Evolutionary conservation across 2,797 vertebrate species (phyloP).

Genomic region (Hypotaenidia okinawae): DNA sequence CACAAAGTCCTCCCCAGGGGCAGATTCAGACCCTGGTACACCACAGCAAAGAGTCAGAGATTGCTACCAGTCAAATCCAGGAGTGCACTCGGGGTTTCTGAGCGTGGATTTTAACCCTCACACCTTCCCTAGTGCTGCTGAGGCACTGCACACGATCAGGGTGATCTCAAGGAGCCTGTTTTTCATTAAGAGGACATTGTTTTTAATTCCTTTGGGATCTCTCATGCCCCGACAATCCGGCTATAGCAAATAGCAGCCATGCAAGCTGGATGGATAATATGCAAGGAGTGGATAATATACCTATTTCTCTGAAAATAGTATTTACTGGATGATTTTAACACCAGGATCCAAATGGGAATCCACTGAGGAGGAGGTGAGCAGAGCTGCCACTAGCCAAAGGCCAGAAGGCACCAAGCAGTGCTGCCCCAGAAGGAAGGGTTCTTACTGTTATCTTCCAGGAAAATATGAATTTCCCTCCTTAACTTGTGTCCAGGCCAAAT

Average conservation of each 20-base stretch:
- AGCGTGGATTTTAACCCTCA: accelerated
- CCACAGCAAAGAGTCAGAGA: background rate
- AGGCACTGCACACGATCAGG: accelerated
- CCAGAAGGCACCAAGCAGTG: background rate
- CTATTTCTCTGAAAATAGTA: accelerated
- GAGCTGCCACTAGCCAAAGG: background rate
- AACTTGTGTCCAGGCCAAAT: background rate
- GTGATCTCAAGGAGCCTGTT: background rate
- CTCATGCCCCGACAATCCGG: accelerated
- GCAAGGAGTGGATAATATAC: accelerated
- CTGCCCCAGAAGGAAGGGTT: background rate
- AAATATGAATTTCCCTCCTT: background rate
- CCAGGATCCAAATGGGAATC: background rate
- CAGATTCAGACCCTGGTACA: background rate
- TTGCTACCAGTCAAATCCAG: accelerated
- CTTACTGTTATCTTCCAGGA: background rate
- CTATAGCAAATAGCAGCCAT: accelerated
- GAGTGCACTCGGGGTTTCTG: accelerated
- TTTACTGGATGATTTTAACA: background rate
- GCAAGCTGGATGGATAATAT: background rate
- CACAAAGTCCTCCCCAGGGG: accelerated
- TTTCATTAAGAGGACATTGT: background rate
- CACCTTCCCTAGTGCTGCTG: accelerated
- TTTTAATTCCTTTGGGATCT: too few species aligned
- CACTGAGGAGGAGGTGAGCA: accelerated